Conservation (phyloP, 2,113 vertebrate genomes). For the Neogobius melanostomus region DNA sequence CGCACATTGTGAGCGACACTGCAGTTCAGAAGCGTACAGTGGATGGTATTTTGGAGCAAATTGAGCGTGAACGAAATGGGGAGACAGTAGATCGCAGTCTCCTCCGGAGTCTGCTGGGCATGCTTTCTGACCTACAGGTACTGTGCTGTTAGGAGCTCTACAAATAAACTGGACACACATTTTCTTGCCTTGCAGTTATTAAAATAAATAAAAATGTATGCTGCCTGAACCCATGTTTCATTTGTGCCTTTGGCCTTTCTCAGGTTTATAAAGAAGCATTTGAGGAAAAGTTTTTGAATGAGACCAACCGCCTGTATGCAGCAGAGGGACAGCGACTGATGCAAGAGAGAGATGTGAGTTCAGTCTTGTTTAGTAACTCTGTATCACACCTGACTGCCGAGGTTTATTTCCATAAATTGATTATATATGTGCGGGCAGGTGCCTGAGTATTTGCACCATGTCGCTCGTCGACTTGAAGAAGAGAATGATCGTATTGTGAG, state of each 20-base stretch:
- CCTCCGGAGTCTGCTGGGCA: slow-evolving; percentile 93
- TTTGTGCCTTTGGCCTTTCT: neutral
- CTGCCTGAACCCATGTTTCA: neutral
- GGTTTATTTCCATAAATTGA: neutral
- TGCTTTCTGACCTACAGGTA: slow-evolving; percentile 98
- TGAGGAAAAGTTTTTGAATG: slow-evolving; percentile 92
- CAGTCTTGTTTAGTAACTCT: neutral
- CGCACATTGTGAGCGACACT: slow-evolving; percentile 94
- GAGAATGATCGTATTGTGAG: slow-evolving; percentile 96
- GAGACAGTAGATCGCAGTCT: slow-evolving; percentile 96
- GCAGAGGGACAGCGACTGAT: slow-evolving; percentile 96
- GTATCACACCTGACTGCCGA: neutral
- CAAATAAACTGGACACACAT: too few species aligned
- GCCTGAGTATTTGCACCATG: slow-evolving; percentile 90
- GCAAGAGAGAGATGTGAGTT: slow-evolving; percentile 95
- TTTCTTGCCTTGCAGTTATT: too few species aligned
- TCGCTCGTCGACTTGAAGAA: slow-evolving; percentile 96
- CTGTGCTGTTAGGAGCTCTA: neutral
- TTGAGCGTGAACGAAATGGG: slow-evolving; percentile 93
- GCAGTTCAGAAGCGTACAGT: slow-evolving; percentile 97
- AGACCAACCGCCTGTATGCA: slow-evolving; percentile 95
- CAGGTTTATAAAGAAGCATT: slow-evolving; percentile 99
- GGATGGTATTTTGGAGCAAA: slow-evolving; percentile 94
- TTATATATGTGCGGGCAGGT: slow-evolving; percentile 43
- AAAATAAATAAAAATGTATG: neutral